These are phyloP conservation scores for Stegophylla sp. DNA, from an alignment of 2,888 invertebrate genomes.

Conservation along the genomic window DNA sequence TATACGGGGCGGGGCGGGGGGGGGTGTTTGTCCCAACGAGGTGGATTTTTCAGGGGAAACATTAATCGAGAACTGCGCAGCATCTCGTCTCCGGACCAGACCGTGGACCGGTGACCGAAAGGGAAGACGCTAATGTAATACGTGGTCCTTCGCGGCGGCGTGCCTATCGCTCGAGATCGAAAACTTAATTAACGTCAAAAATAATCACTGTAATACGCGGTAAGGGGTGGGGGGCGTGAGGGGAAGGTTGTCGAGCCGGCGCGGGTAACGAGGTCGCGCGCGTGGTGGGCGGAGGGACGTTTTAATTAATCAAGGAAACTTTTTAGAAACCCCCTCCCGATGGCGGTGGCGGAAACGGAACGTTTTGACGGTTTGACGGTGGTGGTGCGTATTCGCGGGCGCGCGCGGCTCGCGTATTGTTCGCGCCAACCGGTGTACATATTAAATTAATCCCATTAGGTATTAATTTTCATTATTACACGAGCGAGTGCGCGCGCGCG, in stretches of 20 bases:
- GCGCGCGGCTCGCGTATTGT: constrained; percentile 31
- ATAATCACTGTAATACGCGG: constrained; percentile 22
- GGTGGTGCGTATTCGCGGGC: constrained; percentile 32
- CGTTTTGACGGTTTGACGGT: constrained; percentile 51
- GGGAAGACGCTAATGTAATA: background rate
- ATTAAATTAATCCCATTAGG: constrained; percentile 58
- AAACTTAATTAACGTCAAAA: constrained; percentile 53
- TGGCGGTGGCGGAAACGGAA: constrained; percentile 33
- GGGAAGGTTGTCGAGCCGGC: no score
- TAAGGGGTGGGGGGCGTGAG: background rate
- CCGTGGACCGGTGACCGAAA: background rate
- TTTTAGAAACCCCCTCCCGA: constrained; percentile 47
- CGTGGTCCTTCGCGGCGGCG: background rate
- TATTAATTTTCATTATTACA: constrained; percentile 58
- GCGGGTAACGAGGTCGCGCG: background rate
- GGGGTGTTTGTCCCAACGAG: no score
- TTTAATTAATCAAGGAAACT: constrained; percentile 58
- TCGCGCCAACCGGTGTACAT: constrained; percentile 50
- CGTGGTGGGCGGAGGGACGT: background rate
- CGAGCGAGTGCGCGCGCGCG: constrained; percentile 47
- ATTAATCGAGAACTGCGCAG: background rate
- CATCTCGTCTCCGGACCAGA: background rate
- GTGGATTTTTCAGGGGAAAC: no score
- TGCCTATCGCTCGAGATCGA: background rate
- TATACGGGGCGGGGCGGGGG: no score